Base-by-base conservation (phyloP, 1,140 invertebrate genomes). In the Charaxes varanes region DNA sequence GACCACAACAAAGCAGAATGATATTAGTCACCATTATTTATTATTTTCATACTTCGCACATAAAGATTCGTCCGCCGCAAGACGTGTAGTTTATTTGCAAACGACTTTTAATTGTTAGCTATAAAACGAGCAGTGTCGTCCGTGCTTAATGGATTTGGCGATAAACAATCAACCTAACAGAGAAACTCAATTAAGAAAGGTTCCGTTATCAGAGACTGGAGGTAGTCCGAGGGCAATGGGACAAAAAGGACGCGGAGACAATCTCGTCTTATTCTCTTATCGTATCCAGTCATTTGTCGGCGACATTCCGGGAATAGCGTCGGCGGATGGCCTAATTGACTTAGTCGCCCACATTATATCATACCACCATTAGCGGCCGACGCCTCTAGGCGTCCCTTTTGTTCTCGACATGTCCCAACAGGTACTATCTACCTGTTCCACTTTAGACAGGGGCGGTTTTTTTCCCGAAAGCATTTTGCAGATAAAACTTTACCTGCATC, bases 281-380 rank as follows among this genome's bases (percentile, higher is more conserved):
- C 69, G 62, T 59, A 48, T 35, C 52, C 58, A 62, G 56, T 70
- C 77, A 78, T 81, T 81, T 81, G 77, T 77, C 62, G 77, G 53
- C 56, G 57, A 72, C 73, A 74, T 81, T 81, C 77, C 68, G 57
- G 77, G 77, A 81, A 81, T 74, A 63, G 64, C 48, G 74, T 61
- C 71, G 77, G 60, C 73, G 71, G 77, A 79, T 73, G 70, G 58
- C 68, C 74, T 81, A 77, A 81, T 81, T 78, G 77, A 78, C 71
- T 69, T 71, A 61, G 63, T 71, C 77, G 72, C 72, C 73, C 68
- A 81, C 77, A 65, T 66, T 60, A 53, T 53, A 68, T 74, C 62
- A 62, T 62, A 66, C 56, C 62, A 55, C 62, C 53, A 76, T 73
- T 76, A 77, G 64, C 55, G 42, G 62, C 21, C 49, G 58, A 70